Base-by-base conservation (phyloP, 2,888 invertebrate genomes). In the Dastarcus helophoroides region DNA sequence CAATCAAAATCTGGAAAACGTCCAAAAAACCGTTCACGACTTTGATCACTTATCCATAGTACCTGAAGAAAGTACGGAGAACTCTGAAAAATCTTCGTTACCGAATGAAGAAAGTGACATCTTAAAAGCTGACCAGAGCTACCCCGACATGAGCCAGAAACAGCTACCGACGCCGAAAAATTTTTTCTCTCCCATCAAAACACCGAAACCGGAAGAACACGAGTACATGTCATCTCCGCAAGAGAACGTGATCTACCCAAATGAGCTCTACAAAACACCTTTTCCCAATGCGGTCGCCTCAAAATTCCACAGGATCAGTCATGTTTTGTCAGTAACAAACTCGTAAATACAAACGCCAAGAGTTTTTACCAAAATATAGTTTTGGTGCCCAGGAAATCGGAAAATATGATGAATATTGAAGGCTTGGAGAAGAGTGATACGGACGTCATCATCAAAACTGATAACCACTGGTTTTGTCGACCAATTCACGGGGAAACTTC, bases 31-130 rank as follows among this genome's bases (percentile, higher is more conserved):
- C 22, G 60, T 65, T 57, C 62, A 73, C 45, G 67, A 71, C 54
- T 82, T 80, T 59, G 79, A 82, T 58, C 79, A 80, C 54, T 66
- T 83, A 26, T 79, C 79, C 35, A 74, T 82, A 13, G 82, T 83
- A 24, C 78, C 79, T 4, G 83, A 83, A 52, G 83, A 82, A 48
- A 76, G 69, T 11, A 59, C 59, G 3, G 62, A 62, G 39, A 62
- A 60, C 35, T 60, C 60, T 6, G 60, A 60, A 22, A 51, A 49
- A 35, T 56, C 50, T 35, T 50, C 52, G 2, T 25, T 45, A 8
- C 44, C 44, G 22, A 45, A 49, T 32, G 53, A 54, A 9, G 50
- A 53, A 32, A 47, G 43, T 9, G 45, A 53, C 32, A 43, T 53
- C 27, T 51, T 63, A 11, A 50, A 57, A 34, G 56, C 63, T 1